Percentiles rank a stretch among this genome's conserved stretches.
Evolutionary conservation across 2,888 invertebrate genomes (phyloP).

Genomic region (Cotesia congregata): DNA sequence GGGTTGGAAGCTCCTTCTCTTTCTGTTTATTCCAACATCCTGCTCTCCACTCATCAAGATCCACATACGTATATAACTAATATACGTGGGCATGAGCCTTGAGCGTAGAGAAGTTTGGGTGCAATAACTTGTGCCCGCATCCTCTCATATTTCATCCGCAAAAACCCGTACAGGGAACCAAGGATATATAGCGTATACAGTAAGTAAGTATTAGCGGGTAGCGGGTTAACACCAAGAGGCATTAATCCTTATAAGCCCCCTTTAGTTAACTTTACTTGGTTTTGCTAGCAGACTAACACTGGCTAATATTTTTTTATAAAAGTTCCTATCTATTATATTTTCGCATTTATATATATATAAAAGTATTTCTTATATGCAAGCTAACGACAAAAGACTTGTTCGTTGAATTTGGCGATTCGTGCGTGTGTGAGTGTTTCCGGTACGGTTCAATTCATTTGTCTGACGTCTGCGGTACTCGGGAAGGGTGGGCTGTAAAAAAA

Average conservation of each 20-base stretch:
- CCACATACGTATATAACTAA: background rate
- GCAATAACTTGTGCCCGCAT: conserved; percentile 23
- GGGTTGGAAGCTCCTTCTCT: background rate
- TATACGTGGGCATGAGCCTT: background rate
- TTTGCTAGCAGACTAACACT: conserved; percentile 20
- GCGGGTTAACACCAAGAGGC: conserved; percentile 1
- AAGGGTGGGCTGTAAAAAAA: background rate
- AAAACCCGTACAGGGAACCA: conserved; percentile 17
- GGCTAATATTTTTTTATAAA: too few relatives aligned
- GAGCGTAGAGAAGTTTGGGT: background rate
- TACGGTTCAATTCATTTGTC: conserved; percentile 23
- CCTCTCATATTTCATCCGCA: conserved; percentile 22
- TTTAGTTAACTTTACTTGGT: background rate
- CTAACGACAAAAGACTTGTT: conserved; percentile 16
- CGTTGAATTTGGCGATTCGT: background rate
- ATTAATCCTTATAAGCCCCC: conserved; percentile 5
- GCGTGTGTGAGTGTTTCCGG: conserved; percentile 6
- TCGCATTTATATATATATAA: too few relatives aligned
- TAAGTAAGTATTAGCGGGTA: background rate
- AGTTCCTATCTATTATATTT: too few relatives aligned
- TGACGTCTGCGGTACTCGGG: conserved; percentile 5
- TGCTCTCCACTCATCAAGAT: conserved; percentile 26
- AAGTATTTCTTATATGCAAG: background rate
- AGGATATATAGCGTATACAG: background rate
- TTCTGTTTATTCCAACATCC: conserved; percentile 31